Percentiles rank a stretch among this genome's conserved stretches.
Conservation (phyloP, 1,140 invertebrate species). For the Leguminivora glycinivorella region DNA sequence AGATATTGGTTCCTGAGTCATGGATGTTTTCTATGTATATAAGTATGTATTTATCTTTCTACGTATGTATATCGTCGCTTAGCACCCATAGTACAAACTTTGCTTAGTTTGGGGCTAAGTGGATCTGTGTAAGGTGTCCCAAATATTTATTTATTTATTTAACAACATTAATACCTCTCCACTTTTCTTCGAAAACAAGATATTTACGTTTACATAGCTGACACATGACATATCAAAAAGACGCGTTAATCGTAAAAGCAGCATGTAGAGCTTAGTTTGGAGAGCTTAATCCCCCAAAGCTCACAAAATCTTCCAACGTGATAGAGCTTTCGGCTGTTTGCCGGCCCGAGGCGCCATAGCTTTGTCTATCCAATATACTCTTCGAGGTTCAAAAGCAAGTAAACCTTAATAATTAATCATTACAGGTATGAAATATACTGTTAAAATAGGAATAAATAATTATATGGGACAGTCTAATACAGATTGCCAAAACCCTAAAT, state of each 20-base stretch:
- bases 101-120: too few species aligned
- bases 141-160: too few species aligned
- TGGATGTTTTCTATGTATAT: too few species aligned
- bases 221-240: conserved; percentile 37
- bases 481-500: too few species aligned
- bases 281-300: conserved; percentile 54
- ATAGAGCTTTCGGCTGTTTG: conserved; percentile 41
- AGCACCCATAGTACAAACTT: too few species aligned
- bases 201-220: conserved; percentile 32
- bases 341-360: conserved; percentile 34
- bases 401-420: background rate
- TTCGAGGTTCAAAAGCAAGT: background rate
- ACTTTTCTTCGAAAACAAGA: conserved; percentile 7
- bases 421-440: background rate
- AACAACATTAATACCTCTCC: background rate
- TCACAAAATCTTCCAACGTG: conserved; percentile 46
- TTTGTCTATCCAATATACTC: conserved; percentile 13
- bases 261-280: conserved; percentile 43
- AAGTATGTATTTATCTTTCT: too few species aligned
- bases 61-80: too few species aligned
- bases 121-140: too few species aligned
- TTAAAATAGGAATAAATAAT: too few species aligned
- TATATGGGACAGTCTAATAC: too few species aligned
- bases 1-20: too few species aligned
- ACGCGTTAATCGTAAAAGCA: conserved; percentile 48